Evolutionary conservation across 2,888 invertebrate genomes (phyloP).

Genomic region (Epistrophella euchroma): DNA sequence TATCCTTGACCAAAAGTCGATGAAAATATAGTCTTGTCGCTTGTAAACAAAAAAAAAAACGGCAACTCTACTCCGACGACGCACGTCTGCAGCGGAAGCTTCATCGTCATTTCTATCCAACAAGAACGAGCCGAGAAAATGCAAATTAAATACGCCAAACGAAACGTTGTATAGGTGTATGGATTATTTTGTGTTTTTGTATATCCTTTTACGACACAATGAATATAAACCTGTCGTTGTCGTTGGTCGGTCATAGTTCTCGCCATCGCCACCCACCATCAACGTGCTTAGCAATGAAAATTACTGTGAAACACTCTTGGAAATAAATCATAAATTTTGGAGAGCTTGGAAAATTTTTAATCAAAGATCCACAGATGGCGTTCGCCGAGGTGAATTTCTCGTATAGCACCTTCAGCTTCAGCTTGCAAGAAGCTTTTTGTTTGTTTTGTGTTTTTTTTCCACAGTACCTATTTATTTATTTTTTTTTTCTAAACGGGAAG

Average conservation of each 20-base stretch:
- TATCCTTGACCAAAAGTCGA: too few species aligned
- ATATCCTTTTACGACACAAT: constrained; percentile 57
- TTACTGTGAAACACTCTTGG: constrained; percentile 71
- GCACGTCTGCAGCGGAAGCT: constrained; percentile 16
- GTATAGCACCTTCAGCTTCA: constrained; percentile 60
- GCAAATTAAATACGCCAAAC: constrained; percentile 72
- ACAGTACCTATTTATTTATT: background rate
- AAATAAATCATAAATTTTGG: constrained; percentile 74
- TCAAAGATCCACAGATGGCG: constrained; percentile 72
- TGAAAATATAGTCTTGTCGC: too few species aligned
- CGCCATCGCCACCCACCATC: constrained; percentile 2
- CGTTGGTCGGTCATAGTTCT: constrained; percentile 17
- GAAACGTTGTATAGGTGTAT: constrained; percentile 25
- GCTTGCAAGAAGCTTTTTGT: constrained; percentile 19
- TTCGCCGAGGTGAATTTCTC: constrained; percentile 48
- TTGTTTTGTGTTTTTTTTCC: constrained; percentile 18
- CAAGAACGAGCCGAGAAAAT: constrained; percentile 59
- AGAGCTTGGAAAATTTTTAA: constrained; percentile 70
- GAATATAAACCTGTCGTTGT: constrained; percentile 70
- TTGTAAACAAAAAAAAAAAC: too few species aligned
- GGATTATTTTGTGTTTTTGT: constrained; percentile 33
- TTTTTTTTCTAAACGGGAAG: background rate
- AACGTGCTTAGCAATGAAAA: constrained; percentile 65
- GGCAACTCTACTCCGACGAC: background rate
- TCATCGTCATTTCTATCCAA: constrained; percentile 29